Evolutionary conservation across 2,888 invertebrate species (phyloP), one percentile per base, ranked within the genome.

Genomic region (Boloria selene): DNA sequence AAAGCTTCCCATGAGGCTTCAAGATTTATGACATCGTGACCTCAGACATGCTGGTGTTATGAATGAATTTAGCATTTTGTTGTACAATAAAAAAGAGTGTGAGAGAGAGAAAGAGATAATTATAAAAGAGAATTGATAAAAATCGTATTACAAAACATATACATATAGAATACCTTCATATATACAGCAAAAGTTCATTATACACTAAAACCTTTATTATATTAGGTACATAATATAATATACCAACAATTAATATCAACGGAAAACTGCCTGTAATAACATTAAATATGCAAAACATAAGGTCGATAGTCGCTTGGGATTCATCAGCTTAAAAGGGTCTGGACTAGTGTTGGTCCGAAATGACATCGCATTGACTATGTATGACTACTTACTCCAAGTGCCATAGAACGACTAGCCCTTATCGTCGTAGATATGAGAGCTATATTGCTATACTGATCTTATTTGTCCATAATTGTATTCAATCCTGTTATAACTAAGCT

Each of bases 281-380:
- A 53, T 65, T 56, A 61, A 70, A 55, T 55, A 62, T 61, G 50
- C 49, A 63, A 16, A 17, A 63, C 65, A 77, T 80, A 83, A 74
- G 68, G 72, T 59, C 45, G 56, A 73, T 64, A 74, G 66, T 74
- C 61, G 70, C 67, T 66, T 71, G 70, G 61, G 68, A 70, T 72
- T 85, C 83, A 86, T 86, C 84, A 83, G 80, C 82, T 84, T 68
- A 68, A 86, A 86, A 82, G 85, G 85, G 83, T 79, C 80, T 79
- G 69, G 70, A 64, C 63, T 66, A 69, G 74, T 74, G 75, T 72
- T 73, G 72, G 73, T 68, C 69, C 71, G 70, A 75, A 74, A 77
- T 72, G 75, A 75, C 75, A 68, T 73, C 72, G 70, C 82, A 86
- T 86, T 86, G 87, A 86, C 86, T 87, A 87, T 87, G 87, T 80